Conservation (phyloP, 2,797 vertebrate genomes). For the Lutra lutra region DNA sequence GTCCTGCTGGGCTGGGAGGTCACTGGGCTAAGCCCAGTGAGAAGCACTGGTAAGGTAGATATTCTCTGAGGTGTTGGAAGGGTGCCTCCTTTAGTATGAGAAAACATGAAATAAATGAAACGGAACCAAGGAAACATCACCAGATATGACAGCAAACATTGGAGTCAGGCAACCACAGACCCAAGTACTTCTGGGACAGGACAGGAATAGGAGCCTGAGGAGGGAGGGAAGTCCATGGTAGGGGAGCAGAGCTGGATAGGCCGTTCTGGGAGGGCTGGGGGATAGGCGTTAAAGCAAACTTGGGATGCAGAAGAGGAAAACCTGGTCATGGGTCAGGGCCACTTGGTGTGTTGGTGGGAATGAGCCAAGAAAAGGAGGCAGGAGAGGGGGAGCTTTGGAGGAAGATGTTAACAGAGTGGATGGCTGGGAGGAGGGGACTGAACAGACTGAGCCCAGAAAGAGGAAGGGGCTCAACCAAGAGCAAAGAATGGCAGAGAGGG, state of each 20-base stretch:
- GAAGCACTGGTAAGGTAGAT: neutral
- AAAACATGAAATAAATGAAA: slow-evolving; percentile 2
- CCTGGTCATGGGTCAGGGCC: neutral
- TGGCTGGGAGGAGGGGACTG: neutral
- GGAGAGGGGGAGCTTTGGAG: neutral
- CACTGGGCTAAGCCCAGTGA: neutral
- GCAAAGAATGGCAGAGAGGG: neutral
- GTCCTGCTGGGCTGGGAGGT: neutral
- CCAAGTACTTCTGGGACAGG: fast-evolving
- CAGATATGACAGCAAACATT: neutral
- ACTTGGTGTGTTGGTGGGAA: neutral
- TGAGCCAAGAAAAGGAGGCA: neutral
- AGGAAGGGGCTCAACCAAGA: neutral
- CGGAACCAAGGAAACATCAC: neutral
- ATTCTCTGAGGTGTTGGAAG: neutral
- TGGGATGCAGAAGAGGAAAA: neutral
- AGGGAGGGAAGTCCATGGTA: neutral
- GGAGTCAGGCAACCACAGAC: neutral
- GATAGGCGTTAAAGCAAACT: neutral
- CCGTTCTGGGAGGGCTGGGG: neutral
- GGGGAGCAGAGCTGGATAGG: neutral
- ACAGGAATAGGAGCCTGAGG: neutral
- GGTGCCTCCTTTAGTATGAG: neutral
- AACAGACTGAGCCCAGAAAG: neutral
- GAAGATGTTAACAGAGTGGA: neutral